Percentiles rank a stretch among this genome's conserved stretches.
Conservation (phyloP, 2,797 vertebrate genomes). For the Lithobates sylvaticus region DNA sequence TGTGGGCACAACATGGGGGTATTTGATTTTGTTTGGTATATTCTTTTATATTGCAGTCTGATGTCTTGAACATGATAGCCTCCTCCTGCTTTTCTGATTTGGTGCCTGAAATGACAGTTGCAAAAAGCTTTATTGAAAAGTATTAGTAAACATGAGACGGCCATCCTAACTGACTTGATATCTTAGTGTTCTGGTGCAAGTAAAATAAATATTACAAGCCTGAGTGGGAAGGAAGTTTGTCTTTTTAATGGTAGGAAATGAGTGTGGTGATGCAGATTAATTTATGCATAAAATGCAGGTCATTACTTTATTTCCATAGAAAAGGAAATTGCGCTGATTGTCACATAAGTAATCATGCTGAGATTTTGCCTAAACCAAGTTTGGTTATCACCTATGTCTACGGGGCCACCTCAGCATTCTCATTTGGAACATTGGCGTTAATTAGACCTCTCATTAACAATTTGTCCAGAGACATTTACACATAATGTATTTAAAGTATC, state of each 20-base stretch:
- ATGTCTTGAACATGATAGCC: too few relatives aligned
- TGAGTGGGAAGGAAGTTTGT: background rate
- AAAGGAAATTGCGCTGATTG: background rate
- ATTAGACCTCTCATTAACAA: slow-evolving; percentile 26
- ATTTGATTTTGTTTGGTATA: background rate
- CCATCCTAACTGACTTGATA: too few relatives aligned
- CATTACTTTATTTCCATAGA: background rate
- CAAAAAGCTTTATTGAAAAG: background rate
- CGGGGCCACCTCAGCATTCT: background rate
- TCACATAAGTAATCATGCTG: background rate
- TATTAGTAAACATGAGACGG: too few relatives aligned
- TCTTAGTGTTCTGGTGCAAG: too few relatives aligned
- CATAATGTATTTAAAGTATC: slow-evolving; percentile 35
- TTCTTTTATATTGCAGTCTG: too few relatives aligned
- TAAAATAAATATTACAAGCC: background rate
- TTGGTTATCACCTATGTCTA: background rate
- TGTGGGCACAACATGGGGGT: background rate
- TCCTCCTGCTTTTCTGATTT: too few relatives aligned
- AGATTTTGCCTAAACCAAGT: background rate
- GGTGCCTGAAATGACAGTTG: background rate
- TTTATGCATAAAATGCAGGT: background rate
- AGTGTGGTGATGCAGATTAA: background rate
- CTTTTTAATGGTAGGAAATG: background rate
- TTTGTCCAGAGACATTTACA: slow-evolving; percentile 18
- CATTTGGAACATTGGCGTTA: background rate